Evolutionary conservation across 1,140 invertebrate species (phyloP), one percentile per base, ranked within the genome.

Genomic region (Papilio polyxenes): DNA sequence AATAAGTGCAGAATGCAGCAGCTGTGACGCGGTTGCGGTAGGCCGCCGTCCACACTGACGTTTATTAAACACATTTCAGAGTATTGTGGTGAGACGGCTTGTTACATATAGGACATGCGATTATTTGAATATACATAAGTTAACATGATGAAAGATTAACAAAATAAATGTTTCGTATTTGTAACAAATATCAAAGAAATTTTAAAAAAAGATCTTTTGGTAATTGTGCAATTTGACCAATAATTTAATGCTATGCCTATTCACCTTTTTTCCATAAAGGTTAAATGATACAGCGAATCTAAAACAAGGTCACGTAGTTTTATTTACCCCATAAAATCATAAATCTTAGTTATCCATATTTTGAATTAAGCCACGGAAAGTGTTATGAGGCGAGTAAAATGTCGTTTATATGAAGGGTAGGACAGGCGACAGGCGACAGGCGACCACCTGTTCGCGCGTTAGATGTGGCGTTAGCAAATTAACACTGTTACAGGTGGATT

Each of bases 1-100:
- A 72, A 72, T 72, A 72, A 72, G 11, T 72, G 65, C 65, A 62
- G 59, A 23, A 62, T 40, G 23, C 31, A 6, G 53, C 53, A 72
- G 65, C 65, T 72, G 65, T 13, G 23, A 37, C 31, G 59, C 59
- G n/a, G 59, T 17, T 37, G 65, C 65, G 65, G 65, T 15, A 37
- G 13, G 31, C 65, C 31, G 65, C 65, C 10, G 23, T 69, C 23
- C 65, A 40, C 65, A 17, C 13, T 72, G 65, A 72, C 65, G 65
- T 72, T 72, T 72, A 72, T 72, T 72, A 72, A 72, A 72, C 65
- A 72, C 31, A 72, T 72, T 72, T 72, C 65, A 72, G 31, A 17
- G 13, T 72, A 72, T 72, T 72, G 31, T 23, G 65, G 65, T 37
- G 13, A 15, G 13, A 17, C 31, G 3, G 65, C 65, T 37, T 15